Evolutionary conservation across 2,113 vertebrate species (phyloP).

Genomic region (Limnothrissa miodon): DNA sequence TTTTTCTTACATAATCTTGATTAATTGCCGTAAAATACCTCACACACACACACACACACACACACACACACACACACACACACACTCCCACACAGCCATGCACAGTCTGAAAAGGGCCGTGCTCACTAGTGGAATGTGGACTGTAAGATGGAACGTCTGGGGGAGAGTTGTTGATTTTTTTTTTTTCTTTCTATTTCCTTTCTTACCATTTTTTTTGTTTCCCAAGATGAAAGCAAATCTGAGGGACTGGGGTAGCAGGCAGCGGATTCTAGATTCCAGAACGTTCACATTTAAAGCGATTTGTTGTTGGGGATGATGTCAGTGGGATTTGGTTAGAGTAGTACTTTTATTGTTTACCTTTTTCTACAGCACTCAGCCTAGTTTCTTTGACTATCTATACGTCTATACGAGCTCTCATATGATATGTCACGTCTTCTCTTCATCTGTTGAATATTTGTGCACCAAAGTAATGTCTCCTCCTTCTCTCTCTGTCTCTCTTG

Average conservation of each 20-base stretch:
- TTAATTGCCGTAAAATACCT: constrained; percentile 51
- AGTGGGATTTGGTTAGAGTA: not conserved
- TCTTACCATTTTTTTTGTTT: not conserved
- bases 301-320: not conserved
- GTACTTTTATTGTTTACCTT: not conserved
- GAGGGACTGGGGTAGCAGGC: no score
- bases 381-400: not conserved
- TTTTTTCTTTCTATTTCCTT: not conserved
- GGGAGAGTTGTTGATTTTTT: constrained; percentile 21
- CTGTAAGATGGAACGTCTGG: constrained; percentile 20
- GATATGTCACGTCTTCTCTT: not conserved
- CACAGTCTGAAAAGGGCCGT: constrained; percentile 39
- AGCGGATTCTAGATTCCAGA: not conserved
- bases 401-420: not conserved
- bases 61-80: not conserved
- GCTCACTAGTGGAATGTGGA: constrained; percentile 49
- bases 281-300: not conserved
- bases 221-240: no score
- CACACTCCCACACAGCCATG: constrained; percentile 44
- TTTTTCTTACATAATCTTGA: constrained; percentile 50
- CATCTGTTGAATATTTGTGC: not conserved
- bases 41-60: constrained; percentile 23
- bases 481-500: constrained; percentile 43
- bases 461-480: constrained; percentile 15
- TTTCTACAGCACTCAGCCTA: not conserved